phyloP scores from a whole-genome alignment of 2,113 vertebrate genomes.

The Machaerirhynchus nigripectus region DNA sequence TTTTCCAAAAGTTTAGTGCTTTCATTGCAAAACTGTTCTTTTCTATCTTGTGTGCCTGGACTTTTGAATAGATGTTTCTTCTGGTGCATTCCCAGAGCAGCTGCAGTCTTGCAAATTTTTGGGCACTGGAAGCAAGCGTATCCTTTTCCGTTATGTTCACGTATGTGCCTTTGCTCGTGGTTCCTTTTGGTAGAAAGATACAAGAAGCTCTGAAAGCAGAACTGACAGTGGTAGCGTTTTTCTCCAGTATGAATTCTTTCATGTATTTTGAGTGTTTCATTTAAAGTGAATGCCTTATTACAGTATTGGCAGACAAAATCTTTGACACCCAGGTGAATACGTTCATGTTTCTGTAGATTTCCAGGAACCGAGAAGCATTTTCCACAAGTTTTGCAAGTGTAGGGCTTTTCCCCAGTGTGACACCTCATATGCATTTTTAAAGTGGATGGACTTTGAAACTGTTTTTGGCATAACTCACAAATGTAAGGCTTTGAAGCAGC shows the following conservation, averaged over 20 bases:
- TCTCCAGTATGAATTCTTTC: slow-evolving; percentile 87
- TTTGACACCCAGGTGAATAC: slow-evolving; percentile 77
- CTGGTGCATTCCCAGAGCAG: slow-evolving; percentile 81
- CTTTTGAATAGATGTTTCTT: slow-evolving; percentile 84
- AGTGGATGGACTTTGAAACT: slow-evolving; percentile 87
- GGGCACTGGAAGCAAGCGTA: slow-evolving; percentile 80
- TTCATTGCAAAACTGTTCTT: slow-evolving; percentile 56
- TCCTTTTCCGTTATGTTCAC: slow-evolving; percentile 77
- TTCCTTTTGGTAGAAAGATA: slow-evolving; percentile 96
- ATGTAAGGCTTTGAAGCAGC: slow-evolving; percentile 76
- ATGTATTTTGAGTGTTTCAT: slow-evolving; percentile 84
- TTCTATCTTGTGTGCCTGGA: slow-evolving; percentile 43
- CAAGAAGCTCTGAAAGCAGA: slow-evolving; percentile 93
- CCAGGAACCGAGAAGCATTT: slow-evolving; percentile 88
- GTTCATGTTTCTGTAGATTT: slow-evolving; percentile 76
- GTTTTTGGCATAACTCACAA: slow-evolving; percentile 89
- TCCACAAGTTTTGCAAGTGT: slow-evolving; percentile 88
- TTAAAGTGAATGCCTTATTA: slow-evolving; percentile 85
- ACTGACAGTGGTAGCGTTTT: slow-evolving; percentile 92
- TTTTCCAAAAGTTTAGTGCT: slow-evolving; percentile 45
- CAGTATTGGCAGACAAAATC: slow-evolving; percentile 91
- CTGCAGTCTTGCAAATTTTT: slow-evolving; percentile 86
- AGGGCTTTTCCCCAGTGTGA: slow-evolving; percentile 84
- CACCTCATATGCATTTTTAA: slow-evolving; percentile 89
- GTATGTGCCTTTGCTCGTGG: slow-evolving; percentile 91